Conservation (phyloP, 2,113 vertebrate genomes). For the Oostethus manadensis region DNA sequence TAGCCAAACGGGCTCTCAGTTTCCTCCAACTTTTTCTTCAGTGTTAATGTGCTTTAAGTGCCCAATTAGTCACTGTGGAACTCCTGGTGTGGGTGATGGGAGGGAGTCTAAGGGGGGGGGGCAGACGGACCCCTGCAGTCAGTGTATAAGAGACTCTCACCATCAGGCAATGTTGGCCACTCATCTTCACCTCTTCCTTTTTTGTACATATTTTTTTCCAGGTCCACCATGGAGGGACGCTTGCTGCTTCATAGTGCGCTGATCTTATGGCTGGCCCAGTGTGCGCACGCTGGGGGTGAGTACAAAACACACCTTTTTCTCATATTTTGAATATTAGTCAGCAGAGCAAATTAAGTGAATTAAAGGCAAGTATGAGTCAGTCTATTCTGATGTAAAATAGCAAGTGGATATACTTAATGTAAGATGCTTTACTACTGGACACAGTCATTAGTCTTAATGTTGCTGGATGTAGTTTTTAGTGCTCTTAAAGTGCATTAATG, state of each 20-base stretch:
- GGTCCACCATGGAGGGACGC: constrained; percentile 55
- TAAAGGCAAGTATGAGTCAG: no score
- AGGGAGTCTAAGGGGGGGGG: constrained; percentile 34
- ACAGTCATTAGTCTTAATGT: no score
- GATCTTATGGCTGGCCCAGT: constrained; percentile 58
- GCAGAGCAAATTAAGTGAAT: no score
- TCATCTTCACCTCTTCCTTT: constrained; percentile 15
- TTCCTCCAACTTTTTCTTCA: constrained; percentile 27
- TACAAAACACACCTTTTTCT: not conserved
- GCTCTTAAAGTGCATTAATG: no score
- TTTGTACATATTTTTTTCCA: constrained; percentile 9
- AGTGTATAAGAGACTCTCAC: constrained; percentile 41
- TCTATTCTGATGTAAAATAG: no score
- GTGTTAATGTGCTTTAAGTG: constrained; percentile 57
- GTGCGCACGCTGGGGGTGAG: constrained; percentile 47
- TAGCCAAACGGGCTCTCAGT: constrained; percentile 32
- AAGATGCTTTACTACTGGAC: no score
- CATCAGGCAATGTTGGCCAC: constrained; percentile 11
- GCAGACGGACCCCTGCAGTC: constrained; percentile 14
- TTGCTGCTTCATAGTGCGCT: constrained; percentile 46
- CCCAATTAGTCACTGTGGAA: constrained; percentile 44
- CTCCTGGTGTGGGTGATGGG: constrained; percentile 14
- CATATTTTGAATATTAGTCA: no score
- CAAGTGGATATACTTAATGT: no score
- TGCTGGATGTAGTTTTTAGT: no score